phyloP scores from a whole-genome alignment of 2,113 vertebrate species.

The Abramis brama region DNA sequence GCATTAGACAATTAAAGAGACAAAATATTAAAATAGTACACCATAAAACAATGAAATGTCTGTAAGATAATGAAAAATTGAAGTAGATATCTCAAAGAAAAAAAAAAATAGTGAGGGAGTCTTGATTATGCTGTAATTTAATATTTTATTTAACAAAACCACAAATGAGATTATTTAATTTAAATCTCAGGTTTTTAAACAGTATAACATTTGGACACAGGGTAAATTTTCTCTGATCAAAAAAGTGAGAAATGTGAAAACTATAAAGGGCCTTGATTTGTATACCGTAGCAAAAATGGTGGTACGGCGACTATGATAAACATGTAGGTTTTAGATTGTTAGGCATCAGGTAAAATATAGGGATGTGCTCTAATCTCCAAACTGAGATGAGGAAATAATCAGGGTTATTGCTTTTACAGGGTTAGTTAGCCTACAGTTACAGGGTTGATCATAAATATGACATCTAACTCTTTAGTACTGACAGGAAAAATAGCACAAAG shows the following conservation, averaged over 20 bases:
- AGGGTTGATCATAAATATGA: slow-evolving; percentile 67
- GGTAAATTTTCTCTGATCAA: slow-evolving; percentile 50
- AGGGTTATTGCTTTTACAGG: slow-evolving; percentile 66
- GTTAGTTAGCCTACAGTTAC: slow-evolving; percentile 73
- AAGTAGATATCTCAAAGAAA: background rate
- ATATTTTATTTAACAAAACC: background rate
- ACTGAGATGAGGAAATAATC: slow-evolving; percentile 43
- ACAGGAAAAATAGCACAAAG: slow-evolving; percentile 46
- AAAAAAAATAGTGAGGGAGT: slow-evolving; percentile 34
- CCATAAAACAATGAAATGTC: background rate
- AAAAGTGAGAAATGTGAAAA: background rate
- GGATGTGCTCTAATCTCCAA: slow-evolving; percentile 23
- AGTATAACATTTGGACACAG: slow-evolving; percentile 70
- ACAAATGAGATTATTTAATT: background rate
- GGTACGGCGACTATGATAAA: too few species aligned
- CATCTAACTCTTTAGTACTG: slow-evolving; percentile 58
- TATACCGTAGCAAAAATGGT: slow-evolving; percentile 5
- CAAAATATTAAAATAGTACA: background rate
- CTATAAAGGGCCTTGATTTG: slow-evolving; percentile 2
- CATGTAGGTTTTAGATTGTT: slow-evolving; percentile 52
- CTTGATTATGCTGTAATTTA: background rate
- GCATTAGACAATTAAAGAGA: background rate
- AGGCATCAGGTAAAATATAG: slow-evolving; percentile 57
- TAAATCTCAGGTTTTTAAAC: slow-evolving; percentile 64
- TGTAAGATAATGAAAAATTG: background rate